Base-by-base conservation (phyloP, 2,888 invertebrate species). In the Drosophila nigricruria region DNA sequence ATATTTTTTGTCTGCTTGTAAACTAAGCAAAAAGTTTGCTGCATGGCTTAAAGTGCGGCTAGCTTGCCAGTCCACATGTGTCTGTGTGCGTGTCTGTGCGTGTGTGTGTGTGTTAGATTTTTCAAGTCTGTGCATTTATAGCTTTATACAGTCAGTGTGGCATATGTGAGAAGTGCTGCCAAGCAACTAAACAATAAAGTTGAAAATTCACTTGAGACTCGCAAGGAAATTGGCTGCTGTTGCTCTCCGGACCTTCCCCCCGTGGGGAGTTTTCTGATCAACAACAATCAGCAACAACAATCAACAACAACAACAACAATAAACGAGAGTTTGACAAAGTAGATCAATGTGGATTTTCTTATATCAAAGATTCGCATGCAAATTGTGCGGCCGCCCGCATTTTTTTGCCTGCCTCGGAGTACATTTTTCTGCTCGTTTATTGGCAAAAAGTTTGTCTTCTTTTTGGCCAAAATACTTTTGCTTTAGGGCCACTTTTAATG, bases 141-240 rank as follows among this genome's bases (percentile, higher is more conserved):
- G 68, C 72, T 80, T 59, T 27, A 52, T 20, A 40, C n/a, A 59
- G 10, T 47, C 60, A n/a, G 59, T 57, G 42, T 53, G 45, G 52
- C 47, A 56, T 57, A 70, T 78, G 79, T 78, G 73, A 68, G 23
- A 78, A 40, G 59, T 62, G 71, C 62, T 71, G 57, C 53, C 73
- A 73, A 84, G 76, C 79, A 75, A 79, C 82, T 71, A 73, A 87
- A 81, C 87, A 82, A 86, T 88, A 83, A 83, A 83, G 75, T 88
- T 86, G 75, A 70, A 86, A 77, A 83, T 80, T 82, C 80, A 77
- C 86, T 82, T 53, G 73, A 72, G 82, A 73, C 67, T 49, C 43
- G 18, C 45, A 64, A 58, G 65, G 63, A 82, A 85, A 74, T 82
- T 83, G 79, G 43, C 54, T 71, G 36, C 43, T 62, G 25, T 23